A percentile compares a stretch with the other conserved stretches of the same genome.
These are phyloP conservation scores for Myotis planiceps DNA, from an alignment of 2,797 vertebrate genomes.

Conservation along the genomic window DNA sequence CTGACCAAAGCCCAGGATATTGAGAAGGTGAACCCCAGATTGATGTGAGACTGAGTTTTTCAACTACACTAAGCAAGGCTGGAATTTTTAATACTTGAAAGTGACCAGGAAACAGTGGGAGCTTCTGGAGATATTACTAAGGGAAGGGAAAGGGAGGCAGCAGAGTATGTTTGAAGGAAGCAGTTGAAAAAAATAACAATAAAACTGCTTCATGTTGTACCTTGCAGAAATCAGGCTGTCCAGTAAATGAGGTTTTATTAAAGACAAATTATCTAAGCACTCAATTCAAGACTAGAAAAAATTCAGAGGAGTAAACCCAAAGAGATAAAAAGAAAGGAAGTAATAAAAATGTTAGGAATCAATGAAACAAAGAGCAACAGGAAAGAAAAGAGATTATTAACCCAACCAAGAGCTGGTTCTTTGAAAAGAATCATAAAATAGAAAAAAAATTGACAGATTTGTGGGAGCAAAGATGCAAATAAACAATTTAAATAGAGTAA, in stretches of 20 bases:
- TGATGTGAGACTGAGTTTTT: neutral
- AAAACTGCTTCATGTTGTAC: neutral
- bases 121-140: neutral
- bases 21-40: neutral
- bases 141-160: neutral
- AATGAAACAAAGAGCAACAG: neutral
- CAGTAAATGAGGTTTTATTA: constrained; percentile 7
- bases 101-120: neutral
- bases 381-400: neutral
- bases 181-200: neutral
- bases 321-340: neutral
- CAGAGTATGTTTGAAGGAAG: neutral
- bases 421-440: constrained; percentile 19
- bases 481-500: neutral
- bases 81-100: neutral
- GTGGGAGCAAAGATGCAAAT: neutral
- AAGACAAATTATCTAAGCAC: constrained; percentile 21
- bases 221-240: neutral
- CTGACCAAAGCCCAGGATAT: neutral
- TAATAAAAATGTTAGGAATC: constrained; percentile 32
- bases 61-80: neutral
- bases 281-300: neutral
- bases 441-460: neutral
- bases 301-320: neutral
- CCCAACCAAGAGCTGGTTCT: neutral